A percentile compares a stretch with the other conserved stretches of the same genome.
These are phyloP conservation scores for Cairina moschata DNA, from an alignment of 2,113 vertebrate genomes.

Conservation along the genomic window DNA sequence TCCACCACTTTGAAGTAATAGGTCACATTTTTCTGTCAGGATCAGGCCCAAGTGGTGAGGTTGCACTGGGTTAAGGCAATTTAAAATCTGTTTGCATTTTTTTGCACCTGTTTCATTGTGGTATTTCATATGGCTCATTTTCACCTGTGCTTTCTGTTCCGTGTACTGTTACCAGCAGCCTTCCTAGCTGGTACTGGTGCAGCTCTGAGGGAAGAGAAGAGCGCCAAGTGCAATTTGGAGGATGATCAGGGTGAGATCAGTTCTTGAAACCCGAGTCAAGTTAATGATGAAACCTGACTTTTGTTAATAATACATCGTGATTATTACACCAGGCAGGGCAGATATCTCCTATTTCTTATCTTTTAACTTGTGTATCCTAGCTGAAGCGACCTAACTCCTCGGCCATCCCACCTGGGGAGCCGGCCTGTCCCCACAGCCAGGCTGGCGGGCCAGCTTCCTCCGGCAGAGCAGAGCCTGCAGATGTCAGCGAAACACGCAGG, in stretches of 20 bases:
- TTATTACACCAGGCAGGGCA: slow-evolving; percentile 20
- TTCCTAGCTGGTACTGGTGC: slow-evolving; percentile 28
- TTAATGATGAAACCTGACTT: slow-evolving; percentile 63
- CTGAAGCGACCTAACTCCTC: background rate
- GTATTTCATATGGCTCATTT: slow-evolving; percentile 15
- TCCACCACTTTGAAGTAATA: slow-evolving; percentile 10
- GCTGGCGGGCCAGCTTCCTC: background rate
- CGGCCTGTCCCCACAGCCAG: background rate
- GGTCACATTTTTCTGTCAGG: background rate
- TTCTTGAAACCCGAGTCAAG: slow-evolving; percentile 18
- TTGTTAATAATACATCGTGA: slow-evolving; percentile 59
- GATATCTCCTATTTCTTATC: slow-evolving; percentile 25
- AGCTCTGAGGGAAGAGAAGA: background rate
- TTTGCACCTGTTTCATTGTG: background rate
- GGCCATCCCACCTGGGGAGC: background rate
- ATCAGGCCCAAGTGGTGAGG: background rate
- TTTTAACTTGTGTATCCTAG: slow-evolving; percentile 9
- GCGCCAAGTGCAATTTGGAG: background rate
- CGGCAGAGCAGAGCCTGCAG: background rate
- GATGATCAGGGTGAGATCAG: slow-evolving; percentile 27
- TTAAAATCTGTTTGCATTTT: background rate
- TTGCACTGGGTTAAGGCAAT: background rate
- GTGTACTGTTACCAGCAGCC: background rate
- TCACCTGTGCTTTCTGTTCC: background rate
- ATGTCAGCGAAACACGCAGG: rapidly evolving